Conservation (phyloP, 2,888 invertebrate species). For the Melanostoma scalare region DNA sequence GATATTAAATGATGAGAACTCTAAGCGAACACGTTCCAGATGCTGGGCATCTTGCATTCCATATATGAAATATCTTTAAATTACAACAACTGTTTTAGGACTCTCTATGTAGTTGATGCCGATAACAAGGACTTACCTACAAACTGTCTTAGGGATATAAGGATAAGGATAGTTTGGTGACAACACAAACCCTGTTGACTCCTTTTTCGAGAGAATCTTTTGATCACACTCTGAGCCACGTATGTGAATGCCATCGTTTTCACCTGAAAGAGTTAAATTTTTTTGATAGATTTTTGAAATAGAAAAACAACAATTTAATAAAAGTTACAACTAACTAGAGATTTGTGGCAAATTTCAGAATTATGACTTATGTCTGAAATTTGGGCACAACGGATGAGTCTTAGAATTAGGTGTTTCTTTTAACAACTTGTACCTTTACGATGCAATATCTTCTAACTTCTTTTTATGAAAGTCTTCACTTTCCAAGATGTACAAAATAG, state of each 20-base stretch:
- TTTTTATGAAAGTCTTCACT: no score
- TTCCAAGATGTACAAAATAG: no score
- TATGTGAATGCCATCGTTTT: slow-evolving; percentile 96
- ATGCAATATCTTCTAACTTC: no score
- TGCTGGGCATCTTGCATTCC: slow-evolving; percentile 98
- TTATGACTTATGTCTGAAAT: no score
- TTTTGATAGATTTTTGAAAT: no score
- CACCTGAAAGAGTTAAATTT: slow-evolving; percentile 82
- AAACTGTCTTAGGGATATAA: slow-evolving; percentile 97
- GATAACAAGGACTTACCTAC: slow-evolving; percentile 85
- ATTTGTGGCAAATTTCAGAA: no score
- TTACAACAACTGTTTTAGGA: background rate
- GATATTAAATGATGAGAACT: slow-evolving; percentile 95
- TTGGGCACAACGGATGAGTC: no score
- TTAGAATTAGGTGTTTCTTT: no score
- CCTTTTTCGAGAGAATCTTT: slow-evolving; percentile 96
- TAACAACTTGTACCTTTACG: no score
- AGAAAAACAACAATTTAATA: no score
- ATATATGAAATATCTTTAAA: slow-evolving; percentile 94
- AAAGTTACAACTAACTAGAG: no score
- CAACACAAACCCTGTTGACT: slow-evolving; percentile 95
- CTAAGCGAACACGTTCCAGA: slow-evolving; percentile 95
- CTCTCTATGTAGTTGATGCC: background rate
- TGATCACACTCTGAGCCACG: slow-evolving; percentile 99
- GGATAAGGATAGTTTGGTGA: slow-evolving; percentile 98